phyloP scores from a whole-genome alignment of 1,140 invertebrate species.

The Drosophila pseudoobscura region DNA sequence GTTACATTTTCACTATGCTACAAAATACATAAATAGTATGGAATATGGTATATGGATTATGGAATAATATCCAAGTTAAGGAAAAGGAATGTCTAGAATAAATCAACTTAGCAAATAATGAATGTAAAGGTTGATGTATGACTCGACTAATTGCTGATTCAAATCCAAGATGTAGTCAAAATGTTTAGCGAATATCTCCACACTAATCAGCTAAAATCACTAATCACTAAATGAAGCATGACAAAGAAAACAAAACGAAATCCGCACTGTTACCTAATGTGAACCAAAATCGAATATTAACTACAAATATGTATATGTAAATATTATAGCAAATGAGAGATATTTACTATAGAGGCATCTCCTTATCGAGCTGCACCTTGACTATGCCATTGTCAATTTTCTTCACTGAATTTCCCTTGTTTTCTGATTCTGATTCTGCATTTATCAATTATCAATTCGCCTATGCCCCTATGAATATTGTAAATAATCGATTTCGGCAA shows the following conservation, averaged over 20 bases:
- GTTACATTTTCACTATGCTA: constrained; percentile 15
- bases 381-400: constrained; percentile 43
- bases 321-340: constrained; percentile 56
- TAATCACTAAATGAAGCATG: constrained; percentile 28
- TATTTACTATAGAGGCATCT: constrained; percentile 6
- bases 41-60: constrained; percentile 2
- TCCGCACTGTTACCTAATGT: constrained; percentile 67
- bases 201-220: constrained; percentile 30
- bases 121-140: not conserved
- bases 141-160: constrained; percentile 16
- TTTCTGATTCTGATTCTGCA: constrained; percentile 6
- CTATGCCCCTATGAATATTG: constrained; percentile 30
- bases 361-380: constrained; percentile 14
- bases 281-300: constrained; percentile 40
- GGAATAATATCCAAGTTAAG: not conserved
- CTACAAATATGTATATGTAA: constrained; percentile 50
- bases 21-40: constrained; percentile 6
- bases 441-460: constrained; percentile 12
- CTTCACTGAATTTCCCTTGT: constrained; percentile 17
- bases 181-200: constrained; percentile 37
- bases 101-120: constrained; percentile 18
- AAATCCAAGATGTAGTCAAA: constrained; percentile 17
- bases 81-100: constrained; percentile 17
- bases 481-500: constrained; percentile 50
- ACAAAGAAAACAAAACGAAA: constrained; percentile 18